Base-by-base conservation (phyloP, 2,113 vertebrate genomes). In the Laterallus jamaicensis region DNA sequence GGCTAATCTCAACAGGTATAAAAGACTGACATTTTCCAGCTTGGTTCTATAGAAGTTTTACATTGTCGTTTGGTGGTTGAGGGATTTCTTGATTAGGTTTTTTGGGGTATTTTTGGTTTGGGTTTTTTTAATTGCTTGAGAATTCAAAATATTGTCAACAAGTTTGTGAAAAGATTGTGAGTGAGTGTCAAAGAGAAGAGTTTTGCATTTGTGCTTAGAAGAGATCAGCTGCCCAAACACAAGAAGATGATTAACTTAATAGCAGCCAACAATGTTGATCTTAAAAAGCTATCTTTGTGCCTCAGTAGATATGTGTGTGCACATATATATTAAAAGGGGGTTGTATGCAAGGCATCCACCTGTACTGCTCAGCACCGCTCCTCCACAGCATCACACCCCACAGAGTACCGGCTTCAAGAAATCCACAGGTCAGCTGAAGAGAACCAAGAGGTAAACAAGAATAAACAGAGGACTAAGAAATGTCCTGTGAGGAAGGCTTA, bases 121-220 rank as follows among this genome's bases (percentile, higher is more conserved):
- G 70, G 37, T 37, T 22, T 17, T 49, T 62, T 49, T n/a, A 64
- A 14, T 13, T 42, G 8, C 6, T 73, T 69, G 26, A 81, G 24
- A 80, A 83, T 35, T 83, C 21, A 69, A 80, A 66, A 71, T 82
- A 59, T 32, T 47, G 15, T 88, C 59, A 42, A 37, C 2, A 76
- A 68, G 24, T 77, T 62, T 80, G 59, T 69, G 2, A 80, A 50
- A 55, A 60, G 1, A 40, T 21, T 42, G 2, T 2, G 19, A 8
- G 3, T 7, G 3, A 0, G 5, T 16, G 2, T 49, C 6, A 3
- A 4, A 4, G 12, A 12, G 10, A 37, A 15, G 40, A 1, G 55
- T 32, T 66, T 88, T 49, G 5, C 62, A 5, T 55, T 81, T 81
- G 11, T 91, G 11, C 14, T 88, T 77, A 69, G 12, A 63, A 47